Base-by-base conservation (phyloP, 2,888 invertebrate species). In the Patella caerulea region DNA sequence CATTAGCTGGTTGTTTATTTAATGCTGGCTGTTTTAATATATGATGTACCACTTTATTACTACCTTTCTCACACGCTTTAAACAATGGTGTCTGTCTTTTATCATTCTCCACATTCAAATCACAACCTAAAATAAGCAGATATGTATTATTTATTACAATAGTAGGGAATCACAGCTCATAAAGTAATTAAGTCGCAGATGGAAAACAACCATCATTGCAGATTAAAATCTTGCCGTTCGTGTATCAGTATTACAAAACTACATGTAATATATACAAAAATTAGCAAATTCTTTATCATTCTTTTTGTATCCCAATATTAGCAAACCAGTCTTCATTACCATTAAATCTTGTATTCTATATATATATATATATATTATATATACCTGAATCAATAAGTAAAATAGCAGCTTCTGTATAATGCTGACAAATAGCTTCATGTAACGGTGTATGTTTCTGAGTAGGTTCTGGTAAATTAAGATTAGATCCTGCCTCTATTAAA, bases 51-150 rank as follows among this genome's bases (percentile, higher is more conserved):
- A 90, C 81, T 1, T 80, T 82, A n/a, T 84, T 86, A 65, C 87
- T 84, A 34, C 89, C 90, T 76, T 86, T 86, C 75, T 88, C 87
- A 83, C 90, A 89, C 5, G 91, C 91, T 59, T 86, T 81, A 78
- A 87, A 89, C 73, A 91, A 83, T 2, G 91, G 87, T 5, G 88
- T 85, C 74, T 89, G 85, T 7, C 86, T 83, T 54, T 85, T 84
- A 9, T 59, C 75, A 80, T 88, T 88, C 17, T 85, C 76, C 2
- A 84, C 78, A 76, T 88, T 88, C n/a, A 90, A 81, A 82, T 89
- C 88, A 85, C 89, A 88, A 76, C 90, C 91, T 91, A 83, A 29
- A 75, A 74, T 59, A 77, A 76, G 15, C 34, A 34, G 34, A 34
- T 34, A 4, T 34, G 34, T 34, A 34, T 3, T 34, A 34, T 34